These are phyloP conservation scores for Mobula hypostoma DNA, from an alignment of 2,113 vertebrate genomes.

Conservation along the genomic window DNA sequence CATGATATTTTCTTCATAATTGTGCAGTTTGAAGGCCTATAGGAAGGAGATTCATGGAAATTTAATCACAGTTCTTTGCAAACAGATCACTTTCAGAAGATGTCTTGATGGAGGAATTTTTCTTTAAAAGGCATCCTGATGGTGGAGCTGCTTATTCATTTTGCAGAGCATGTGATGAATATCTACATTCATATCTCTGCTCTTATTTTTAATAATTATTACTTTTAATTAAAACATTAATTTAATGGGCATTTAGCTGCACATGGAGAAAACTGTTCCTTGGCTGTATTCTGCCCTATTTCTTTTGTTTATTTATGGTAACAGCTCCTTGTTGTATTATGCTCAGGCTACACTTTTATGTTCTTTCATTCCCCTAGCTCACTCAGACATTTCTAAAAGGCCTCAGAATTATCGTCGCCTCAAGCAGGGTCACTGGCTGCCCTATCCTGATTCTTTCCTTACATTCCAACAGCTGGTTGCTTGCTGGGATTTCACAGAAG, in stretches of 20 bases:
- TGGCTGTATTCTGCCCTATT: neutral
- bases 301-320: neutral
- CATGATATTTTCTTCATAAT: neutral
- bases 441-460: neutral
- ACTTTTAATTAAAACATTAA: conserved; percentile 16
- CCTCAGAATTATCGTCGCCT: neutral
- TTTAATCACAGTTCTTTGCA: neutral
- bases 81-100: neutral
- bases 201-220: neutral
- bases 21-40: neutral
- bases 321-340: neutral
- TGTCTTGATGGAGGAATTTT: neutral
- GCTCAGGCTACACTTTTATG: neutral
- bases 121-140: conserved; percentile 12
- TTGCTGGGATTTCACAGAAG: neutral
- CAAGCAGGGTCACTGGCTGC: neutral
- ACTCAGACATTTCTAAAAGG: neutral
- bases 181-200: neutral
- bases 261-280: neutral
- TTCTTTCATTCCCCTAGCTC: neutral
- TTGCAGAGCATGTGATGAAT: conserved; percentile 11
- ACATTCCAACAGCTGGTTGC: neutral
- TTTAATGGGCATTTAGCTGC: neutral
- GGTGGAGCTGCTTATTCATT: conserved; percentile 8
- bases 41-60: neutral